These are phyloP conservation scores for Oreonectes daqikongensis DNA, from an alignment of 2,797 vertebrate species.

Conservation along the genomic window DNA sequence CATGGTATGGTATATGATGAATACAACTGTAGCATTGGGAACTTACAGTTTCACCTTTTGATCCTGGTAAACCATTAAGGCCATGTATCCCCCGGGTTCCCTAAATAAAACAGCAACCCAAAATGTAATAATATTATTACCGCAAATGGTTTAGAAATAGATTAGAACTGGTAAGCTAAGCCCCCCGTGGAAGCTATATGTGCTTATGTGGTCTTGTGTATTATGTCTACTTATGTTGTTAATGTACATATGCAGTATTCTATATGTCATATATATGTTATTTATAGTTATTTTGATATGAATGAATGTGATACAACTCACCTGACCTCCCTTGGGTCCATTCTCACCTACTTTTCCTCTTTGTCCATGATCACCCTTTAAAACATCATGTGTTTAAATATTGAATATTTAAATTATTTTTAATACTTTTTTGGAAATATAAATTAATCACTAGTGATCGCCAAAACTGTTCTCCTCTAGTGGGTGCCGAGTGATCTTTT, in stretches of 20 bases:
- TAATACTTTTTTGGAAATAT: no score
- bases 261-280: no score
- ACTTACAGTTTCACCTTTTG: conserved; percentile 90
- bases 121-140: neutral
- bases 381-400: conserved; percentile 9
- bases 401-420: no score
- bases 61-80: conserved; percentile 86
- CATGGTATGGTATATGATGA: neutral
- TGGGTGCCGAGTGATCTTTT: no score
- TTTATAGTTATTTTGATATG: neutral
- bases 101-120: conserved; percentile 65
- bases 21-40: neutral
- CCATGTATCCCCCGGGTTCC: conserved; percentile 82
- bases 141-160: neutral
- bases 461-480: no score
- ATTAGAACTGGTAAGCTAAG: neutral
- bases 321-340: conserved; percentile 83
- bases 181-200: neutral
- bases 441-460: no score
- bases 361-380: conserved; percentile 88
- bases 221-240: no score
- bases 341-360: conserved; percentile 85
- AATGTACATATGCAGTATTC: no score
- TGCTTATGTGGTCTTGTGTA: neutral
- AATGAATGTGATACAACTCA: conserved; percentile 65